Base-by-base conservation (phyloP, 2,888 invertebrate genomes). In the Aporophyla lueneburgensis region DNA sequence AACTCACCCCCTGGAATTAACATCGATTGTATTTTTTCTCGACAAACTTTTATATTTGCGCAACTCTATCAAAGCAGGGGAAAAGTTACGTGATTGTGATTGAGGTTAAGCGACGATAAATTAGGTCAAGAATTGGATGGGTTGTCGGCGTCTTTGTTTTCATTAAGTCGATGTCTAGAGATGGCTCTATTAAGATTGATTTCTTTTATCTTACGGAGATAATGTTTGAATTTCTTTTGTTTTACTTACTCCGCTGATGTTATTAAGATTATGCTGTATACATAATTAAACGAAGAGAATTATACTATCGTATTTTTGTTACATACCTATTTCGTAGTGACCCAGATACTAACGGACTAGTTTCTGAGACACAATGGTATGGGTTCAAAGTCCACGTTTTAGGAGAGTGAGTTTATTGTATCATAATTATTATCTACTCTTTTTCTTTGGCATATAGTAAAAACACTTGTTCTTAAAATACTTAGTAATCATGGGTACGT, bases 1-100 rank as follows among this genome's bases (percentile, higher is more conserved):
- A 83, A 86, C 79, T 62, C 80, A 59, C 70, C 79, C 85, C 72
- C 65, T 74, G 56, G 68, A 75, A 71, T 76, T 67, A 81, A 74
- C 82, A 77, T 88, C 78, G 80, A 87, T 86, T 87, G 71, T 76
- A 73, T 73, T 86, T 78, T 76, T 84, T 76, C 74, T 56, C 68
- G 53, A 74, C 69, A 72, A 67, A 67, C 74, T 80, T 73, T 82
- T 75, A 72, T 77, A 76, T 81, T 74, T 67, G 71, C 82, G 72
- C 77, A 80, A 71, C 67, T 73, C 71, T 71, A 73, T 79, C 53
- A 68, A 79, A 67, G 6, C 58, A 59, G 54, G 27, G 46, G 5
- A 43, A 58, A 54, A 65, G 53, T 69, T 40, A 53, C 66, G 54
- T 75, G 59, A 51, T 66, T 65, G 49, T 56, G 66, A 81, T 70